Evolutionary conservation across 2,888 invertebrate species (phyloP), one percentile per base, ranked within the genome.

Genomic region (Aphidius colemani): DNA sequence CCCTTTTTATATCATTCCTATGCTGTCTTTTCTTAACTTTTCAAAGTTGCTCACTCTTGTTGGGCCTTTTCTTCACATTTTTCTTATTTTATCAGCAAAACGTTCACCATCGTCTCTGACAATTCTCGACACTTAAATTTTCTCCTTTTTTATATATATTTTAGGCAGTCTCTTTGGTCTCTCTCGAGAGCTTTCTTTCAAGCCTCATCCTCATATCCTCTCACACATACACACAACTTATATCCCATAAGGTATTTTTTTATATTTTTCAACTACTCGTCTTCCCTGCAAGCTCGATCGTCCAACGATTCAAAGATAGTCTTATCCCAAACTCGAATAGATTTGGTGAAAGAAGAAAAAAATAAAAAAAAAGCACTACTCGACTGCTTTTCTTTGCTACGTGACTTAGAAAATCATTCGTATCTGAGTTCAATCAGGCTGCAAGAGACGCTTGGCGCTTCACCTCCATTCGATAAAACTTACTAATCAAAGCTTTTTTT

Each of bases 341-440:
- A 53, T 53, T 59, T 41, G 11, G 63, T 40, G 48, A 53, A 48
- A 45, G 1, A 30, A 53, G 53, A 41, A 65, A 59, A 45, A 46
- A 48, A 59, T 53, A 53, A 46, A 39, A 30, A 30, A 57, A 57
- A 39, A 51, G 53, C 51, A 44, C 53, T 48, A 59, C 59, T 56
- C 9, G 41, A 44, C 44, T 51, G 44, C 30, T 44, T 60, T 50
- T 45, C 51, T 53, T 48, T 41, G 51, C 60, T 53, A 60, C 60
- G 60, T 60, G 53, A 51, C 44, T 53, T 39, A 57, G 57, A 60
- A 60, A 50, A 60, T 60, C 60, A 51, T 60, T 45, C 30, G 39
- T 59, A 59, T 59, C 60, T 51, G 13, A 13, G 61, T 61, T 57
- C 61, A 65, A 65, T 65, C 65, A 65, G 58, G 57, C 44, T 45